Evolutionary conservation across 2,888 invertebrate species (phyloP).

Genomic region (Ypsolopha sequella): DNA sequence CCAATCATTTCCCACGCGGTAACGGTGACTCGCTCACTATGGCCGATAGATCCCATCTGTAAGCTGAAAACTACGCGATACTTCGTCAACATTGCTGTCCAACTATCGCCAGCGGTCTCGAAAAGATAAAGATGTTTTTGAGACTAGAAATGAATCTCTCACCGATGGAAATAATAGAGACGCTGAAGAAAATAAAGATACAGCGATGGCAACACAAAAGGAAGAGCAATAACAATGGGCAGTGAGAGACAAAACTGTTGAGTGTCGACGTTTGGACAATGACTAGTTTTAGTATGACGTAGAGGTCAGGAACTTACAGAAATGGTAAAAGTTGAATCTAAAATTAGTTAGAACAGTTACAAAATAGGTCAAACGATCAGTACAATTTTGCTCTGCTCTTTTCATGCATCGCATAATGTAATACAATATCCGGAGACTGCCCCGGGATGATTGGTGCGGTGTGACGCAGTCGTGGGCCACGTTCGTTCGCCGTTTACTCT

Average conservation of each 20-base stretch:
- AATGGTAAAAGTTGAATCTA: neutral
- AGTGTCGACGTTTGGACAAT: neutral
- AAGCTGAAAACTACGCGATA: slow-evolving; percentile 1
- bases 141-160: neutral
- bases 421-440: slow-evolving; percentile 49
- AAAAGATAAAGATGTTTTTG: neutral
- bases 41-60: neutral
- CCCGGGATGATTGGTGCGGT: slow-evolving; percentile 4
- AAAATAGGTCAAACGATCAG: neutral
- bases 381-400: neutral
- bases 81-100: slow-evolving; percentile 1
- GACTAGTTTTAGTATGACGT: neutral
- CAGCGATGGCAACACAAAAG: slow-evolving; percentile 59
- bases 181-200: slow-evolving; percentile 34
- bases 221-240: slow-evolving; percentile 53
- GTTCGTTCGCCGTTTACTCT: slow-evolving; percentile 58
- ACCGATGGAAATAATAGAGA: slow-evolving; percentile 1
- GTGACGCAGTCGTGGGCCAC: slow-evolving; percentile 20
- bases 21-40: slow-evolving; percentile 44
- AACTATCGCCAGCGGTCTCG: neutral
- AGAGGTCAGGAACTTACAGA: neutral
- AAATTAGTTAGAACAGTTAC: neutral
- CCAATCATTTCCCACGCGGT: slow-evolving; percentile 68
- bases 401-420: slow-evolving; percentile 23
- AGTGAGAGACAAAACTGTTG: neutral